Evolutionary conservation across 2,888 invertebrate genomes (phyloP).

Genomic region (Stramonita haemastoma): DNA sequence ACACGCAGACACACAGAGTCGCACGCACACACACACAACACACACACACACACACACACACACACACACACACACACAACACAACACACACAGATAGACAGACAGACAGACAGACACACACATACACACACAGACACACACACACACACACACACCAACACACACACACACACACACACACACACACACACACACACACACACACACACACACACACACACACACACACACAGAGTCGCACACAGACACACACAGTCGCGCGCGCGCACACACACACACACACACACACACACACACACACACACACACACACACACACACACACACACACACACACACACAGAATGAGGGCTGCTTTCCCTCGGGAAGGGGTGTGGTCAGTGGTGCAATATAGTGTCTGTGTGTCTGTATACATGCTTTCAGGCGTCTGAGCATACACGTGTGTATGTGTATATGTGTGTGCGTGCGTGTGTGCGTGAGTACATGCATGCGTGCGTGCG

Average conservation of each 20-base stretch:
- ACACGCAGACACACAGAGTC: background rate
- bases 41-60: background rate
- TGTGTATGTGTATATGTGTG: background rate
- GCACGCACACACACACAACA: background rate
- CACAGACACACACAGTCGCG: background rate
- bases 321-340: slow-evolving; percentile 20
- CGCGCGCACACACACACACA: background rate
- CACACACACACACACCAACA: slow-evolving; percentile 10
- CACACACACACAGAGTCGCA: background rate
- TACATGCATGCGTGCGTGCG: background rate
- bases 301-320: background rate
- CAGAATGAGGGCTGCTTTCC: background rate
- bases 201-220: background rate
- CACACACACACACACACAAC: background rate
- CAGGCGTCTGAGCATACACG: background rate
- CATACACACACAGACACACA: background rate
- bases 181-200: background rate
- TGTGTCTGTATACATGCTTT: background rate
- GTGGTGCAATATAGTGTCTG: background rate
- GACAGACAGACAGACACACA: background rate
- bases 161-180: slow-evolving; percentile 9
- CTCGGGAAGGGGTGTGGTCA: background rate
- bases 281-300: background rate
- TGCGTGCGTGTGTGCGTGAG: background rate
- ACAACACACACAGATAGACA: background rate